A percentile compares a stretch with the other conserved stretches of the same genome.
Evolutionary conservation across 2,113 vertebrate genomes (phyloP).

Genomic region (Tyto alba): DNA sequence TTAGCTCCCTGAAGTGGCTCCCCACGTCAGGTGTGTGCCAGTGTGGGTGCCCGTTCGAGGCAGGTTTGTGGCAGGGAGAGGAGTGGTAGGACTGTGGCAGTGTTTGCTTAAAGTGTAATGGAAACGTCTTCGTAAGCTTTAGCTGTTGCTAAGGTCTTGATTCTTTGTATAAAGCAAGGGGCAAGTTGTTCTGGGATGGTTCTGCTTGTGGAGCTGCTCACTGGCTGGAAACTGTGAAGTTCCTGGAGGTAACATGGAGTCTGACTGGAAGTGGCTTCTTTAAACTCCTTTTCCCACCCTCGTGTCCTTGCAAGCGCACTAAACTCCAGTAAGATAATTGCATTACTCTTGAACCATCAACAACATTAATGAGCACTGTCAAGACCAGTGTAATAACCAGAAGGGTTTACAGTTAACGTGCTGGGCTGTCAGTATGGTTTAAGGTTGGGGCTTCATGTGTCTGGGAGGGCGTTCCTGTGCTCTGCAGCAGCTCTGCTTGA

Average conservation of each 20-base stretch:
- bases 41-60: rapidly evolving
- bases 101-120: not conserved
- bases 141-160: not conserved
- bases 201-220: not conserved
- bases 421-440: not conserved
- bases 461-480: not conserved
- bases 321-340: not conserved
- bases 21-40: not conserved
- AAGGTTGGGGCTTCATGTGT: not conserved
- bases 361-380: not conserved
- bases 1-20: not conserved
- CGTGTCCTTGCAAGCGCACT: not conserved
- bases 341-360: not conserved
- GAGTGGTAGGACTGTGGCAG: not conserved
- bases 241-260: not conserved
- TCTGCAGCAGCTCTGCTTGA: not conserved
- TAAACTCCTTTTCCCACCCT: not conserved
- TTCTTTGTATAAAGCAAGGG: not conserved
- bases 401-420: rapidly evolving
- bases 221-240: not conserved
- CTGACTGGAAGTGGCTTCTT: not conserved
- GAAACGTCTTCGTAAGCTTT: not conserved
- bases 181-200: not conserved
- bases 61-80: not conserved
- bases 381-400: not conserved